These are phyloP conservation scores for Liparis tanakae DNA, from an alignment of 2,797 vertebrate species.

Conservation along the genomic window DNA sequence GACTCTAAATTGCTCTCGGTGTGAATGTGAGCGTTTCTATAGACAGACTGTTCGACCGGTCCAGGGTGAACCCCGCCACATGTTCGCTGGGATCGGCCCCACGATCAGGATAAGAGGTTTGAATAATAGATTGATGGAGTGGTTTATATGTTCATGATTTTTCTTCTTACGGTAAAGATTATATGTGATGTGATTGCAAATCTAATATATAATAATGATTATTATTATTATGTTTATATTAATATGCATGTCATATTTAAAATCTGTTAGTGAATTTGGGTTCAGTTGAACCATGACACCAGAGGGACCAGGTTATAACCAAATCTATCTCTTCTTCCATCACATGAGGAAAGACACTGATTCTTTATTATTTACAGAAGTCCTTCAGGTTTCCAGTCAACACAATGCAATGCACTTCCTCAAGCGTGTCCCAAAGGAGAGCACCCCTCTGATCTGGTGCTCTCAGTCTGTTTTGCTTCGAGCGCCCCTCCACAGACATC, in stretches of 20 bases:
- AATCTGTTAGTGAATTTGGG: not conserved
- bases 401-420: not conserved
- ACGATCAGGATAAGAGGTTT: too few relatives aligned
- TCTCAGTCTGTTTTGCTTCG: slow-evolving; percentile 34
- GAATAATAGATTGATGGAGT: too few relatives aligned
- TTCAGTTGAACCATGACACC: not conserved
- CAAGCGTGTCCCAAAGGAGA: slow-evolving; percentile 34
- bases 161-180: too few relatives aligned
- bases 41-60: too few relatives aligned
- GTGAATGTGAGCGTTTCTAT: too few relatives aligned
- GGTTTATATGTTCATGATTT: not conserved
- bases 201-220: not conserved
- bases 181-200: not conserved
- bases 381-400: slow-evolving; percentile 8
- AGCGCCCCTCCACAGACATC: slow-evolving; percentile 36
- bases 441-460: slow-evolving; percentile 52
- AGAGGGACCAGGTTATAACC: slow-evolving; percentile 8
- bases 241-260: not conserved
- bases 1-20: too few relatives aligned
- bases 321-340: slow-evolving; percentile 9
- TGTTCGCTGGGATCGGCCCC: too few relatives aligned
- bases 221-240: too few relatives aligned
- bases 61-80: too few relatives aligned
- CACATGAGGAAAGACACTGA: too few relatives aligned
- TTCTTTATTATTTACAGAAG: slow-evolving; percentile 6